Percentiles rank a stretch among this genome's conserved stretches.
Evolutionary conservation across 2,797 vertebrate genomes (phyloP).

Genomic region (Gymnothorax javanicus): DNA sequence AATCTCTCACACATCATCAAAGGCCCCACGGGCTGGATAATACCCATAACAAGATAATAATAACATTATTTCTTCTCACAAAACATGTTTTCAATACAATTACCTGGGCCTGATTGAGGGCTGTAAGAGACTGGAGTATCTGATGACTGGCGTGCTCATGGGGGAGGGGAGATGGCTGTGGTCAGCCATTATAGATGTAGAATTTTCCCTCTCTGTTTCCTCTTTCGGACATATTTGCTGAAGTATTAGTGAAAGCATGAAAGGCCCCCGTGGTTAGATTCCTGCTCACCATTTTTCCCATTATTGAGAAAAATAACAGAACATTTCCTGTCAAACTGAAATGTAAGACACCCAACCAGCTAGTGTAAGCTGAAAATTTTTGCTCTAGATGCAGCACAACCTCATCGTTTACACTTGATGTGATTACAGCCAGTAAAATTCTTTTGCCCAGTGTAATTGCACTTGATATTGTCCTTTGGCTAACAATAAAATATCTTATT

Average conservation of each 20-base stretch:
- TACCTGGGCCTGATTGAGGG: slow-evolving; percentile 54
- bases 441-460: neutral
- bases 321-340: neutral
- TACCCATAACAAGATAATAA: slow-evolving; percentile 58
- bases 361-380: neutral
- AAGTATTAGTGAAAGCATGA: neutral
- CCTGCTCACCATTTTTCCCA: neutral
- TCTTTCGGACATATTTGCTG: neutral
- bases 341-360: neutral
- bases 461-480: slow-evolving; percentile 1
- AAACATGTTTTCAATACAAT: slow-evolving; percentile 61
- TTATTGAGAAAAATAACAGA: slow-evolving; percentile 7
- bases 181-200: slow-evolving; percentile 8
- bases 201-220: neutral
- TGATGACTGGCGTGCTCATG: slow-evolving; percentile 45
- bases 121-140: slow-evolving; percentile 51
- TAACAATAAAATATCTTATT: neutral
- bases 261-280: neutral
- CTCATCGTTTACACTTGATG: neutral
- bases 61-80: slow-evolving; percentile 58
- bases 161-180: slow-evolving; percentile 30
- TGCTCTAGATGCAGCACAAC: neutral
- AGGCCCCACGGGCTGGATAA: slow-evolving; percentile 56
- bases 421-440: too few relatives aligned
- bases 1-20: slow-evolving; percentile 60